Evolutionary conservation across 2,797 vertebrate species (phyloP).

Genomic region (Gymnothorax javanicus): DNA sequence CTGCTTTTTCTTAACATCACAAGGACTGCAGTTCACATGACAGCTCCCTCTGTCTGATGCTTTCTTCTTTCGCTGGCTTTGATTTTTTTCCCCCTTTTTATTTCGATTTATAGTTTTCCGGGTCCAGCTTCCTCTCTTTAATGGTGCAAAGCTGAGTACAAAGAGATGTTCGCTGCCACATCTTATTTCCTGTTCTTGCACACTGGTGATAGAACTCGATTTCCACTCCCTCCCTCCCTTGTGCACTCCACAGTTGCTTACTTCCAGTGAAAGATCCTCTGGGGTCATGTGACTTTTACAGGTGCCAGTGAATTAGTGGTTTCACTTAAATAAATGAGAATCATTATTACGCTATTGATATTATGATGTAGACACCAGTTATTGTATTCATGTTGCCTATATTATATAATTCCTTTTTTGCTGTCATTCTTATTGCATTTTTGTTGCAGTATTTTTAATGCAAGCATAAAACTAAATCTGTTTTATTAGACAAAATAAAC

Average conservation of each 20-base stretch:
- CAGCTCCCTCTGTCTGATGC: not conserved
- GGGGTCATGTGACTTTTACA: not conserved
- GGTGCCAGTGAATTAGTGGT: not conserved
- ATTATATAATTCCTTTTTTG: too few relatives aligned
- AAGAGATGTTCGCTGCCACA: conserved; percentile 37
- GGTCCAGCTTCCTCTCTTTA: not conserved
- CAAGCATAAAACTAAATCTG: too few relatives aligned
- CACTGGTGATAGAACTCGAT: not conserved
- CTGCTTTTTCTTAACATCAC: conserved; percentile 20
- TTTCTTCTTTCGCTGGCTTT: not conserved
- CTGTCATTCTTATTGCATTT: not conserved
- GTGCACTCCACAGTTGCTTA: not conserved
- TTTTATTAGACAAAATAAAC: not conserved
- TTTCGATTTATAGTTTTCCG: conserved; percentile 18
- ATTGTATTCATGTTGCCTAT: not conserved
- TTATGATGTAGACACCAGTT: not conserved
- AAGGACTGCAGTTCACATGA: conserved; percentile 29
- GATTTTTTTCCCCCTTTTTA: not conserved
- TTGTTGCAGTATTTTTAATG: too few relatives aligned
- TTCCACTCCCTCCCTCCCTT: not conserved
- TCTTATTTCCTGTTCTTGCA: conserved; percentile 46
- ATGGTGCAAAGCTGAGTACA: conserved; percentile 34
- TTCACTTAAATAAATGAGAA: not conserved
- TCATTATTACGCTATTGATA: not conserved
- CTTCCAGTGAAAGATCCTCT: not conserved